Percentiles rank a stretch among this genome's conserved stretches.
Evolutionary conservation across 2,797 vertebrate species (phyloP).

Genomic region (Tadarida brasiliensis): DNA sequence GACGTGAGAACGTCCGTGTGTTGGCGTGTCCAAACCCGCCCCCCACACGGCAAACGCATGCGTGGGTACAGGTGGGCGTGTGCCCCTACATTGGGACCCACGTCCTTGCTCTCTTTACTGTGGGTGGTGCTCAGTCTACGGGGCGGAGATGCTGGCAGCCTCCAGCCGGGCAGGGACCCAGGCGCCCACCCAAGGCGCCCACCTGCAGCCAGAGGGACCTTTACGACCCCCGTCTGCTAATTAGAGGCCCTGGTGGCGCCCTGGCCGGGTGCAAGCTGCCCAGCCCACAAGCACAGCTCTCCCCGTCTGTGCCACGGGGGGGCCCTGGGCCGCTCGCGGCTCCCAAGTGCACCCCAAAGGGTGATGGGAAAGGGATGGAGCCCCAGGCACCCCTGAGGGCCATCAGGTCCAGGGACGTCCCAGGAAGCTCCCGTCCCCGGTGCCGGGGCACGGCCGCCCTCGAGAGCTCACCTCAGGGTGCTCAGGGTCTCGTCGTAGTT

Average conservation of each 20-base stretch:
- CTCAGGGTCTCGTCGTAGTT: constrained; percentile 98
- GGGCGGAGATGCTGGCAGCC: not conserved
- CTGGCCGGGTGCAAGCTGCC: not conserved
- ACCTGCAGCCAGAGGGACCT: not conserved
- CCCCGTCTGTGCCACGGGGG: accelerated
- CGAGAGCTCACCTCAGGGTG: constrained; percentile 93
- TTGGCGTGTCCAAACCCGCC: accelerated
- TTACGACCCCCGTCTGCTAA: not conserved
- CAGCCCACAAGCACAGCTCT: not conserved
- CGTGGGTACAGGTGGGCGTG: accelerated
- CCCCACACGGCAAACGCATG: not conserved
- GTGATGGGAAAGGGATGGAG: not conserved
- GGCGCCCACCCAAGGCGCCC: not conserved
- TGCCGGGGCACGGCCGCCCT: not conserved
- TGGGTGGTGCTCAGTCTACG: accelerated
- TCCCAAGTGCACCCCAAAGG: not conserved
- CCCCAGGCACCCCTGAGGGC: accelerated
- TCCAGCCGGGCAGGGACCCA: not conserved
- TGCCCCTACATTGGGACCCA: accelerated
- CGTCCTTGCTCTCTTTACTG: not conserved
- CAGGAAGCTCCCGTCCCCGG: no score
- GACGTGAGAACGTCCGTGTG: not conserved
- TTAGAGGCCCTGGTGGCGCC: not conserved
- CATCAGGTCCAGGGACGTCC: not conserved
- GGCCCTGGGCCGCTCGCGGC: accelerated